Percentiles rank a stretch among this genome's conserved stretches.
phyloP scores from a whole-genome alignment of 2,797 vertebrate genomes.

The Anolis apletophallus region DNA sequence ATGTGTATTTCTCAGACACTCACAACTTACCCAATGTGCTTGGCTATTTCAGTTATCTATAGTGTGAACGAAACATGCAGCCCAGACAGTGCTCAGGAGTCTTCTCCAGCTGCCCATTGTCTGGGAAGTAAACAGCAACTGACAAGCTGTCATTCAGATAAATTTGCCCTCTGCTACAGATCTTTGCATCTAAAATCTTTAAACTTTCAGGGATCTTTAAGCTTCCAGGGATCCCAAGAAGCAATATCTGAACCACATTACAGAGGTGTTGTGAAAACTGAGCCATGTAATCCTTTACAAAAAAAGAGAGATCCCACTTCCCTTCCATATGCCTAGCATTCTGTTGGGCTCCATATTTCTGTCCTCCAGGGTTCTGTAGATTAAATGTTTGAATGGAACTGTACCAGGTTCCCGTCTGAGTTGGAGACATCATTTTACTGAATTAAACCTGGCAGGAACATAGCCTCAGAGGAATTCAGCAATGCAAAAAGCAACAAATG shows the following conservation, averaged over 20 bases:
- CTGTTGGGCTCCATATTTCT: conserved; percentile 18
- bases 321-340: neutral
- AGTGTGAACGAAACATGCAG: neutral
- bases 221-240: neutral
- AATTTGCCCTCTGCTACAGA: neutral
- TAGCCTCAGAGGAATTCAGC: conserved; percentile 33
- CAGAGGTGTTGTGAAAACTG: neutral
- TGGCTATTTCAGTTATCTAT: neutral
- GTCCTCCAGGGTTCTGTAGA: neutral
- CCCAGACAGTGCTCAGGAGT: neutral
- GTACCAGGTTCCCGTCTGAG: conserved; percentile 23
- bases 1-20: no score
- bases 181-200: neutral
- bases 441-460: conserved; percentile 10
- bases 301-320: neutral
- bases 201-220: neutral
- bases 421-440: conserved; percentile 8
- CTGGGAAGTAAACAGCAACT: neutral
- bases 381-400: conserved; percentile 7
- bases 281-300: neutral
- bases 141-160: neutral
- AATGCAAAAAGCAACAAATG: conserved; percentile 21
- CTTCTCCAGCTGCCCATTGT: neutral
- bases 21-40: neutral
- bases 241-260: neutral